These are phyloP conservation scores for Adelphocoris suturalis DNA, from an alignment of 2,888 invertebrate species.

Conservation along the genomic window DNA sequence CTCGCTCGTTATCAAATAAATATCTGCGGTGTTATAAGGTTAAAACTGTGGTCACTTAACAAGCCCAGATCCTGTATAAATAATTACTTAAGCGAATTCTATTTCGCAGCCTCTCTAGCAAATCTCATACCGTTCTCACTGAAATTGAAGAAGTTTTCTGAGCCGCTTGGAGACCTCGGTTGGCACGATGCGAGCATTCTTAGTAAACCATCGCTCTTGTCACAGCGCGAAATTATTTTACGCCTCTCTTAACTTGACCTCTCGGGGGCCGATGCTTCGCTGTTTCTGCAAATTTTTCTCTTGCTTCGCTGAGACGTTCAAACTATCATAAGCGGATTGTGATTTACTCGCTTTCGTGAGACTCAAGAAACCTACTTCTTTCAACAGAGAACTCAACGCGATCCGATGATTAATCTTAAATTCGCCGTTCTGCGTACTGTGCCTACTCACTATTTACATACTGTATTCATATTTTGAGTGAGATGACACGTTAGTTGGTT, in stretches of 20 bases:
- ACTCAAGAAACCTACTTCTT: background rate
- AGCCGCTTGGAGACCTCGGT: background rate
- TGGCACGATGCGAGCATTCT: slow-evolving; percentile 36
- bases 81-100: background rate
- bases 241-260: slow-evolving; percentile 36
- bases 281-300: slow-evolving; percentile 32
- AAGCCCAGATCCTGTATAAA: background rate
- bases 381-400: too few relatives aligned
- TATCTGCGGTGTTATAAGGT: background rate
- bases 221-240: slow-evolving; percentile 35
- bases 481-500: too few relatives aligned
- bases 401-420: too few relatives aligned
- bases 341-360: background rate
- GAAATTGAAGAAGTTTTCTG: slow-evolving; percentile 24
- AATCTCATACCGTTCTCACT: slow-evolving; percentile 29
- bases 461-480: too few relatives aligned
- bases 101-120: background rate
- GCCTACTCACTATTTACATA: too few relatives aligned
- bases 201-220: slow-evolving; percentile 35
- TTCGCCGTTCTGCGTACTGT: too few relatives aligned
- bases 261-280: slow-evolving; percentile 25
- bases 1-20: too few relatives aligned
- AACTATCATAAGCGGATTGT: background rate
- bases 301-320: background rate
- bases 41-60: background rate